A percentile compares a stretch with the other conserved stretches of the same genome.
phyloP scores from a whole-genome alignment of 2,888 invertebrate species.

The Drosophila imparisetae region DNA sequence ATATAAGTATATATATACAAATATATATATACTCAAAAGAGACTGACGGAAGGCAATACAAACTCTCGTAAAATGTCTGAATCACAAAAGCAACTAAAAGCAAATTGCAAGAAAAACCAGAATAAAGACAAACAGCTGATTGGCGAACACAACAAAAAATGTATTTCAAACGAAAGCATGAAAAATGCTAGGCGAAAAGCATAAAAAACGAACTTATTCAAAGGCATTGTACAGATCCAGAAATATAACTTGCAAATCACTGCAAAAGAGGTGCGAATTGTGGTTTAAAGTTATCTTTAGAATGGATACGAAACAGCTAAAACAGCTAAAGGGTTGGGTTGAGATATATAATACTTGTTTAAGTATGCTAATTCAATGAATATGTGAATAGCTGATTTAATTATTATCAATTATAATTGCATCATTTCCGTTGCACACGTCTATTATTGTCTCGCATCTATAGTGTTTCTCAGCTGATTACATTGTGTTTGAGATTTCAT shows the following conservation, averaged over 20 bases:
- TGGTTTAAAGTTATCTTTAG: not conserved
- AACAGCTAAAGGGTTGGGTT: not conserved
- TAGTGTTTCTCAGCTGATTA: conserved; percentile 1
- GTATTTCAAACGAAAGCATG: not conserved
- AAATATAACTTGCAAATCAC: conserved; percentile 7
- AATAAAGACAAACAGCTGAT: conserved; percentile 10
- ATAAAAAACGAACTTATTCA: not conserved
- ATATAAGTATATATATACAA: conserved; percentile 3
- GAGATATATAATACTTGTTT: no score
- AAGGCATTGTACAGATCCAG: not conserved
- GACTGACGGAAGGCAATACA: not conserved
- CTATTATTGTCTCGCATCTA: not conserved
- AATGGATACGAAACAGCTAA: not conserved
- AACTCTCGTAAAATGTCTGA: conserved; percentile 1
- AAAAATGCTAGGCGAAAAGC: not conserved
- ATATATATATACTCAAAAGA: conserved; percentile 4
- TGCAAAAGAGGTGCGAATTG: conserved; percentile 15
- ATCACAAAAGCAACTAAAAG: not conserved
- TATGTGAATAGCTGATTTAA: not conserved
- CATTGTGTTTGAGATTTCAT: conserved; percentile 4
- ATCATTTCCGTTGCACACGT: not conserved
- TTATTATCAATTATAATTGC: conserved; percentile 3
- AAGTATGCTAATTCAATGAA: conserved; percentile 3
- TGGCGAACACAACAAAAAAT: not conserved
- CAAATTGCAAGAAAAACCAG: conserved; percentile 1